A percentile compares a stretch with the other conserved stretches of the same genome.
phyloP scores from a whole-genome alignment of 2,888 invertebrate genomes.

The Noctua comes region DNA sequence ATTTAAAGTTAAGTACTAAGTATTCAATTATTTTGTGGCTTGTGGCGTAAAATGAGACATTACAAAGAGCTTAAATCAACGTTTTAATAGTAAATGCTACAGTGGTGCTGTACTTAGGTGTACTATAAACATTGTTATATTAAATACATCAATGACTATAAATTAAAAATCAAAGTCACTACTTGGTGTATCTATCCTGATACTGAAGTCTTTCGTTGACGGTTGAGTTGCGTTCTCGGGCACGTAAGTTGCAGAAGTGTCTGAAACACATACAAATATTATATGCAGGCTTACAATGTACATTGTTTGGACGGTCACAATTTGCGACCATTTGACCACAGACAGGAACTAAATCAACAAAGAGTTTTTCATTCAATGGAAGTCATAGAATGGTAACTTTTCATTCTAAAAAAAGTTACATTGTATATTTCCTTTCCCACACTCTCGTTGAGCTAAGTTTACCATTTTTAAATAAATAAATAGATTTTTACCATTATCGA shows the following conservation, averaged over 20 bases:
- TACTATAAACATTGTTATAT: too few species aligned
- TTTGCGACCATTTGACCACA: neutral
- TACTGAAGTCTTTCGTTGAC: slow-evolving; percentile 55
- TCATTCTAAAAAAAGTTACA: neutral
- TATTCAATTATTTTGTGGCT: neutral
- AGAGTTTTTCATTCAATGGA: neutral
- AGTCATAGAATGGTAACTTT: neutral
- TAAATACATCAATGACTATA: too few species aligned
- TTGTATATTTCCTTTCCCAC: neutral
- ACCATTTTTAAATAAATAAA: neutral
- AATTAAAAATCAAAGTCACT: slow-evolving; percentile 82
- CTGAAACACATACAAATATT: slow-evolving; percentile 65
- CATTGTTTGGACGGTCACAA: neutral
- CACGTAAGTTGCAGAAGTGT: slow-evolving; percentile 76
- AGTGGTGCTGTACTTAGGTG: slow-evolving; percentile 1
- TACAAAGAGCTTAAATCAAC: neutral
- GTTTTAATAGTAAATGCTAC: slow-evolving; percentile 42
- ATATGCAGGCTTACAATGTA: neutral
- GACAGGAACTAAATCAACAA: neutral
- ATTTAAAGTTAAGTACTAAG: too few species aligned
- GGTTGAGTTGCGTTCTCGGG: slow-evolving; percentile 67
- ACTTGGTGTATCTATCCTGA: slow-evolving; percentile 74
- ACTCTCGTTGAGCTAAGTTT: neutral
- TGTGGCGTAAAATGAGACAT: slow-evolving; percentile 1
- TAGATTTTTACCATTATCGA: slow-evolving; percentile 67